Conservation (phyloP, 2,113 vertebrate genomes). For the Alaudala cheleensis region DNA sequence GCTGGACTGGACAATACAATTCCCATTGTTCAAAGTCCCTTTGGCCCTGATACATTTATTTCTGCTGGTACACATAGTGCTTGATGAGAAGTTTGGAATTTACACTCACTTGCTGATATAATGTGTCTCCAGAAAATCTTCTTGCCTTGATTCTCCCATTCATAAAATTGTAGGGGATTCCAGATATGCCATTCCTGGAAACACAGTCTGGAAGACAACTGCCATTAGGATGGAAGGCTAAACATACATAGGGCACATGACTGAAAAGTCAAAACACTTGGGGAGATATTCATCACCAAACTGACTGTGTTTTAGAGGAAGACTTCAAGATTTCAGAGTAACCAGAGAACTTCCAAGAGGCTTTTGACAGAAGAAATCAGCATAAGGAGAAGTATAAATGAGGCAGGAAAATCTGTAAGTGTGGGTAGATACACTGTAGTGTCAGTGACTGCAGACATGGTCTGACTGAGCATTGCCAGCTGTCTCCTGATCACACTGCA, state of each 20-base stretch:
- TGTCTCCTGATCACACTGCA: fast-evolving
- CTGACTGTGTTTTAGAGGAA: neutral
- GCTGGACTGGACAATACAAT: neutral
- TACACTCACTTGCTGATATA: neutral
- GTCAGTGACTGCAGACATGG: too few relatives aligned
- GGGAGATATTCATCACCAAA: neutral
- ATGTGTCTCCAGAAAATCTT: neutral
- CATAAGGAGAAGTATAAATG: neutral
- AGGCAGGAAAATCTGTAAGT: neutral
- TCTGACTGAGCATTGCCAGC: fast-evolving
- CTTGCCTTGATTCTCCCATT: neutral
- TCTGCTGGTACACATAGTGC: neutral
- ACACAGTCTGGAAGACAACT: neutral
- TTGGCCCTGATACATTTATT: neutral
- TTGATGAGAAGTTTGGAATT: neutral
- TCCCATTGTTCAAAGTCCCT: neutral
- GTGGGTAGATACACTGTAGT: neutral
- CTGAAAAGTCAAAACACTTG: neutral
- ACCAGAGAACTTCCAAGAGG: neutral
- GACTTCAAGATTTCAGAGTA: neutral
- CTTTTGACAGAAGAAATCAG: neutral
- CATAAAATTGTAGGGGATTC: neutral
- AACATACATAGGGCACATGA: neutral
- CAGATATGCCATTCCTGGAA: neutral
- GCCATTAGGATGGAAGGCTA: neutral